These are phyloP conservation scores for Brachionus rotundiformis DNA, from an alignment of 1,140 invertebrate species.

Conservation along the genomic window DNA sequence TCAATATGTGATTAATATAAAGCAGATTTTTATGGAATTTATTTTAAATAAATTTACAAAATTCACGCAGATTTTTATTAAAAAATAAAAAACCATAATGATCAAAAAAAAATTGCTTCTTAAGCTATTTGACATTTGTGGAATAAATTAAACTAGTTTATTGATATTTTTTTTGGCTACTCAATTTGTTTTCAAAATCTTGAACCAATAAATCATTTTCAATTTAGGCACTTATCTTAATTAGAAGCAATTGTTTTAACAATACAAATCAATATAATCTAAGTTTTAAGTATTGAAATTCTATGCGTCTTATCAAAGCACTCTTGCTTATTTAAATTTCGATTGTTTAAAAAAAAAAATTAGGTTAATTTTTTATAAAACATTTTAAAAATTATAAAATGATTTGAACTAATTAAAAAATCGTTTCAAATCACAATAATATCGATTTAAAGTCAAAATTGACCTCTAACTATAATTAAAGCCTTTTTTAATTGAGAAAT, in stretches of 20 bases:
- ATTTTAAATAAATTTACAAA: background rate
- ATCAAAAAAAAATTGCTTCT: background rate
- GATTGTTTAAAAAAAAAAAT: too few species aligned
- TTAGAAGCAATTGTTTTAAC: background rate
- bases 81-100: background rate
- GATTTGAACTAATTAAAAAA: too few species aligned
- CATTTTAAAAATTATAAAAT: too few species aligned
- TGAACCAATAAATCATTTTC: background rate
- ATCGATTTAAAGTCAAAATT: background rate
- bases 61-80: background rate
- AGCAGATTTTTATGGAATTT: background rate
- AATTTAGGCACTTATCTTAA: background rate
- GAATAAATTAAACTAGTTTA: conserved; percentile 13
- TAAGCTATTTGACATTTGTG: background rate
- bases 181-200: background rate
- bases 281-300: background rate
- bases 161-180: background rate
- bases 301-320: too few species aligned
- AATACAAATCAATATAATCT: background rate
- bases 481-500: background rate
- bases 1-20: background rate
- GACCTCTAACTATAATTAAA: background rate
- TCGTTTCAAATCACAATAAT: too few species aligned
- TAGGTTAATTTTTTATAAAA: too few species aligned
- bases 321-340: too few species aligned